A percentile compares a stretch with the other conserved stretches of the same genome.
phyloP scores from a whole-genome alignment of 2,888 invertebrate genomes.

The Netelia virgata region DNA sequence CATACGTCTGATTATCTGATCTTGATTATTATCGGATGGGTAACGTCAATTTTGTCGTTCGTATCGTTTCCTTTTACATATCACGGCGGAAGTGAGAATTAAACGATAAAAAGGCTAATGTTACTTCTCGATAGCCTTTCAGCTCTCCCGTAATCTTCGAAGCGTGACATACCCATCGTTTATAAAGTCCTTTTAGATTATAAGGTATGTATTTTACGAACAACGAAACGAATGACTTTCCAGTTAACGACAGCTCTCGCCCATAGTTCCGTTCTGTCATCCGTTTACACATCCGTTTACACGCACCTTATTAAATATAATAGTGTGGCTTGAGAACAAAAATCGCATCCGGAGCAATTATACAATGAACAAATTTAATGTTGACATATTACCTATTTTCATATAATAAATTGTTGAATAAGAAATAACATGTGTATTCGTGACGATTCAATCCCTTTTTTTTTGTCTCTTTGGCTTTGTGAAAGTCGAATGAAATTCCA shows the following conservation, averaged over 20 bases:
- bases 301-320: slow-evolving; percentile 8
- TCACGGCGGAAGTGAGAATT: neutral
- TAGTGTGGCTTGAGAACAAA: slow-evolving; percentile 59
- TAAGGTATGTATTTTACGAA: slow-evolving; percentile 18
- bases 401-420: slow-evolving; percentile 69
- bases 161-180: slow-evolving; percentile 29
- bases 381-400: slow-evolving; percentile 70
- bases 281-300: neutral
- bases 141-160: slow-evolving; percentile 35
- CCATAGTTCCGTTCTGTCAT: neutral
- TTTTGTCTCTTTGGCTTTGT: neutral
- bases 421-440: slow-evolving; percentile 7
- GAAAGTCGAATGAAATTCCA: neutral
- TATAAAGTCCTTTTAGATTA: neutral
- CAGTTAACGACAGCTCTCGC: too few species aligned
- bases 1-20: neutral
- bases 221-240: too few species aligned
- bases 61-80: slow-evolving; percentile 28
- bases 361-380: slow-evolving; percentile 70
- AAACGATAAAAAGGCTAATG: neutral
- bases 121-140: slow-evolving; percentile 23
- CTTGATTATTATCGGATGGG: neutral
- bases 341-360: slow-evolving; percentile 62
- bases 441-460: neutral
- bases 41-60: slow-evolving; percentile 11